phyloP scores from a whole-genome alignment of 2,797 vertebrate species.

The Acipenser ruthenus region DNA sequence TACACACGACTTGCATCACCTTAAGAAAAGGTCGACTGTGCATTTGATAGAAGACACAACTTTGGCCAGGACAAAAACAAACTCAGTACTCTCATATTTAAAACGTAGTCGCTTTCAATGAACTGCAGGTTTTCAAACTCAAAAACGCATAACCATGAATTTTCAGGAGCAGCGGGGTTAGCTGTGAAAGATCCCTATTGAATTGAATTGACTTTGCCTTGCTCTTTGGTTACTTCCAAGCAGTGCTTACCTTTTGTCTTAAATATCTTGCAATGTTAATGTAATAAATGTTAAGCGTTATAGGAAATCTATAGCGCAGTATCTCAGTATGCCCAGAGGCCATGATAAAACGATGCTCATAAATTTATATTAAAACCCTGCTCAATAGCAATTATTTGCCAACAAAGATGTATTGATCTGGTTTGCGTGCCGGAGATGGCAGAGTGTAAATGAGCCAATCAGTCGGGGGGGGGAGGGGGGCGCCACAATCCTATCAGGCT shows the following conservation, averaged over 20 bases:
- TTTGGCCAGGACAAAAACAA: too few relatives aligned
- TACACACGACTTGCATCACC: too few relatives aligned
- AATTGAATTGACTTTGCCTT: constrained; percentile 10
- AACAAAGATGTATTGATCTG: constrained; percentile 73
- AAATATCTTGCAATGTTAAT: constrained; percentile 45
- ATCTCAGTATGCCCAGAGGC: constrained; percentile 53
- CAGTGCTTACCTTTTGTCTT: constrained; percentile 9
- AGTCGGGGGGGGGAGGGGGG: constrained; percentile 28
- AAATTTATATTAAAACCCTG: constrained; percentile 74
- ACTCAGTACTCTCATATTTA: too few relatives aligned
- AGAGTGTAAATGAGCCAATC: constrained; percentile 48
- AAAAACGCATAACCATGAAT: too few relatives aligned
- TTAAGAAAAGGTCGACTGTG: too few relatives aligned
- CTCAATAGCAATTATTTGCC: constrained; percentile 77
- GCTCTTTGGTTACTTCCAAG: constrained; percentile 9
- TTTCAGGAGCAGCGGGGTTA: too few relatives aligned
- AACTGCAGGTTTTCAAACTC: too few relatives aligned
- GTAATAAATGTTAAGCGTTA: constrained; percentile 56
- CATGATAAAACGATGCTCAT: constrained; percentile 71
- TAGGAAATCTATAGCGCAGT: constrained; percentile 62
- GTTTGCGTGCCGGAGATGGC: constrained; percentile 44
- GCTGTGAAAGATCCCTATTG: not conserved
- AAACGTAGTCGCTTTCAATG: too few relatives aligned
- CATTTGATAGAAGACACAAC: too few relatives aligned
- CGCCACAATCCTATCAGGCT: not conserved